Evolutionary conservation across 2,797 vertebrate species (phyloP).

Genomic region (Meda fulgida): DNA sequence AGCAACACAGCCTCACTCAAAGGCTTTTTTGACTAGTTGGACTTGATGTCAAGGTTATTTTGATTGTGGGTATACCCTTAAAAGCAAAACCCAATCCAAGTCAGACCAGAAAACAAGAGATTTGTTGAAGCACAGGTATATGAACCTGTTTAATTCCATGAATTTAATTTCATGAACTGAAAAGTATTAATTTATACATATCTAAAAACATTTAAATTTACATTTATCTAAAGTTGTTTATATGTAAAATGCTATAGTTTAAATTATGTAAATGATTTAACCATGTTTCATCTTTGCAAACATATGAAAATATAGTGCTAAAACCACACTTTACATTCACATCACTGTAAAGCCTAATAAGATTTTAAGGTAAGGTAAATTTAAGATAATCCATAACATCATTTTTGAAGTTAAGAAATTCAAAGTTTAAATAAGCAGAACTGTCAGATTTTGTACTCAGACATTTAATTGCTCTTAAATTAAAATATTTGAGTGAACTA

Average conservation of each 20-base stretch:
- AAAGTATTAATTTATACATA: too few species aligned
- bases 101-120: not conserved
- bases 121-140: not conserved
- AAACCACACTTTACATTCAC: not conserved
- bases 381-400: too few species aligned
- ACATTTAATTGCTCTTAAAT: too few species aligned
- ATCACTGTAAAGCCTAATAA: not conserved
- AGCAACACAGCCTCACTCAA: slow-evolving; percentile 33
- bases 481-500: too few species aligned
- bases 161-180: not conserved
- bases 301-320: not conserved
- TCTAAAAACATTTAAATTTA: too few species aligned
- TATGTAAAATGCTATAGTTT: not conserved
- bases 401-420: too few species aligned
- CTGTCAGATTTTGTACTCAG: too few species aligned
- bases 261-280: not conserved
- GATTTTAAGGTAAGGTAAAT: too few species aligned
- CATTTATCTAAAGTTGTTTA: too few species aligned
- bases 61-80: slow-evolving; percentile 7
- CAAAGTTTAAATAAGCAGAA: too few species aligned
- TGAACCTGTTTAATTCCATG: not conserved
- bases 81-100: slow-evolving; percentile 4
- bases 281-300: not conserved
- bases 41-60: slow-evolving; percentile 28
- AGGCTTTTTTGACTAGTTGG: slow-evolving; percentile 28